These are phyloP conservation scores for Myathropa florea DNA, from an alignment of 2,888 invertebrate species.

Conservation along the genomic window DNA sequence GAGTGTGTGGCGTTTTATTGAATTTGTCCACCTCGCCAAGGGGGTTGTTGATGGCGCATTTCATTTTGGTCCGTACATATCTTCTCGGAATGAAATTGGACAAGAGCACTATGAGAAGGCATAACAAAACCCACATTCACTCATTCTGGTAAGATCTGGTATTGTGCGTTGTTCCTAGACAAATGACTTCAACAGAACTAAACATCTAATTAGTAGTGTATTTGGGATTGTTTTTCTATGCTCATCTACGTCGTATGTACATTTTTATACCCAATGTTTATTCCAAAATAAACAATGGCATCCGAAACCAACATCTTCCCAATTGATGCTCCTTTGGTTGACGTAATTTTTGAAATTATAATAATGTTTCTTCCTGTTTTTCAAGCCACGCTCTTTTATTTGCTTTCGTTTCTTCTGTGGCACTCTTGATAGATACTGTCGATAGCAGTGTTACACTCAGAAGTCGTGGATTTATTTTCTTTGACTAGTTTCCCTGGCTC, in stretches of 20 bases:
- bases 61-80: constrained; percentile 17
- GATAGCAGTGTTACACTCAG: not conserved
- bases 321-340: constrained; percentile 8
- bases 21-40: constrained; percentile 33
- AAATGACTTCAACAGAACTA: not conserved
- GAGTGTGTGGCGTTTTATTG: constrained; percentile 52
- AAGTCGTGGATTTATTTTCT: not conserved
- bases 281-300: constrained; percentile 31
- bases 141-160: not conserved
- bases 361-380: constrained; percentile 36
- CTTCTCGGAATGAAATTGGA: constrained; percentile 8
- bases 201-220: not conserved
- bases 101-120: constrained; percentile 12
- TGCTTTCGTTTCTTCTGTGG: not conserved
- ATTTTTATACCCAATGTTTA: not conserved
- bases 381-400: constrained; percentile 17
- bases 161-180: not conserved
- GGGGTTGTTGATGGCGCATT: not conserved
- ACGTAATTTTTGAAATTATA: constrained; percentile 55
- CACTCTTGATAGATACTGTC: not conserved
- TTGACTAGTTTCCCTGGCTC: constrained; percentile 30
- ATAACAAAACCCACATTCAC: not conserved
- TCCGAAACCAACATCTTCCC: too few species aligned
- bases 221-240: not conserved
- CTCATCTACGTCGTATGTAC: not conserved